Evolutionary conservation across 2,888 invertebrate genomes (phyloP), one percentile per base, ranked within the genome.

Genomic region (Caenorhabditis afra): DNA sequence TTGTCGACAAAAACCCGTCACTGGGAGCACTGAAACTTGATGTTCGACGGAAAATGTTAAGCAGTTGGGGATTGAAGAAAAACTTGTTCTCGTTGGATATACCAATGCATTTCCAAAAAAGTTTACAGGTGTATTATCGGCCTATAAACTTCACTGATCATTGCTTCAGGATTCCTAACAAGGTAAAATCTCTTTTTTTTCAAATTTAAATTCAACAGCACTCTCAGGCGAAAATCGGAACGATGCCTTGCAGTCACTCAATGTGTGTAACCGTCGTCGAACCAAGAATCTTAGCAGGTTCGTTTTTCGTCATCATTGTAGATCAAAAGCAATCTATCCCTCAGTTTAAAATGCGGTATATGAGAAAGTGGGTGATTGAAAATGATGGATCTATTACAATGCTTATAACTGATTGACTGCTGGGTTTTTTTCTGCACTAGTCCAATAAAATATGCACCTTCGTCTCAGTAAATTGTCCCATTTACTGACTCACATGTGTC

Each of bases 231-330:
- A 71, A 80, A 18, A 89, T 89, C 35, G 89, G 89, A 3, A 81
- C 84, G 57, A 84, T 81, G 49, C 87, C 88, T 2, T 89, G 89
- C 44, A 81, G 82, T 50, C 85, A 88, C 52, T 88, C 89, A 12
- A 77, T 87, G 78, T 89, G 89, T 73, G 83, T 89, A n/a, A 88
- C 89, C 1, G 87, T 89, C 5, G 86, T 89, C 20, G 89, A 89
- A 58, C 89, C 89, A 11, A 78, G 86, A 57, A 86, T 87, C 22
- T 70, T 87, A 37, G 87, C 87, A 59, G 87, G 87, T 87, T 16
- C 64, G n/a, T 10, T 59, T 47, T 12, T 49, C 7, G 23, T 47
- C n/a, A n/a, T 29, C 29, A 29, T 7, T 7, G 29, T 62, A 10
- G 29, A 3, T 3, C 29, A 5, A 29, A 29, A 29, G 29, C 29